Conservation (phyloP, 1,140 invertebrate species). For the Drosophila parabipectinata region DNA sequence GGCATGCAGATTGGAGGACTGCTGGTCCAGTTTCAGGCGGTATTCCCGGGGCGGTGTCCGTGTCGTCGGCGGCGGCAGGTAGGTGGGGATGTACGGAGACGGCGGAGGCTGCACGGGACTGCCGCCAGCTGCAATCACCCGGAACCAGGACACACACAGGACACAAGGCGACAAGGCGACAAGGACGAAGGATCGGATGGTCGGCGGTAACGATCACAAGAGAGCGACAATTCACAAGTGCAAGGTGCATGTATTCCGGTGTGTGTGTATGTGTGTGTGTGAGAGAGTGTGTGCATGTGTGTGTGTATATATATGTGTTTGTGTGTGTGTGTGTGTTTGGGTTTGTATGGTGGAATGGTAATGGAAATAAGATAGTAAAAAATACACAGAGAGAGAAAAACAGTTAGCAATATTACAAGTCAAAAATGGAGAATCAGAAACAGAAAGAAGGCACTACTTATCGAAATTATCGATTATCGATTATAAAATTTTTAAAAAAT, state of each 20-base stretch:
- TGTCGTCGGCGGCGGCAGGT: constrained; percentile 56
- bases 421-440: constrained; percentile 53
- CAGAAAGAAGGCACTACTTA: constrained; percentile 53
- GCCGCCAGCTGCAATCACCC: constrained; percentile 29
- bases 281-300: constrained; percentile 7
- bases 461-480: constrained; percentile 41
- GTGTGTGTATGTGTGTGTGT: constrained; percentile 32
- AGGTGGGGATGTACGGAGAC: constrained; percentile 28
- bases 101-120: constrained; percentile 23
- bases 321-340: constrained; percentile 25
- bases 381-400: constrained; percentile 75
- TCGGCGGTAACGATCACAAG: constrained; percentile 70
- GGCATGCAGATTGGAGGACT: constrained; percentile 60
- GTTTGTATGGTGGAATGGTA: constrained; percentile 37
- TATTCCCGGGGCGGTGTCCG: constrained; percentile 47
- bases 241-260: constrained; percentile 42
- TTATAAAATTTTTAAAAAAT: background rate
- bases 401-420: constrained; percentile 74
- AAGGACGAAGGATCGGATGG: constrained; percentile 55
- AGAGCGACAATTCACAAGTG: constrained; percentile 77
- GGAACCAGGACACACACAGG: background rate
- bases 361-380: constrained; percentile 73
- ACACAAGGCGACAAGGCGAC: constrained; percentile 40
- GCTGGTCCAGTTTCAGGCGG: constrained; percentile 77
- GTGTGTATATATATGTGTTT: constrained; percentile 33